Base-by-base conservation (phyloP, 92 coral and sea anemone species). In the Plumapathes pennacea region DNA sequence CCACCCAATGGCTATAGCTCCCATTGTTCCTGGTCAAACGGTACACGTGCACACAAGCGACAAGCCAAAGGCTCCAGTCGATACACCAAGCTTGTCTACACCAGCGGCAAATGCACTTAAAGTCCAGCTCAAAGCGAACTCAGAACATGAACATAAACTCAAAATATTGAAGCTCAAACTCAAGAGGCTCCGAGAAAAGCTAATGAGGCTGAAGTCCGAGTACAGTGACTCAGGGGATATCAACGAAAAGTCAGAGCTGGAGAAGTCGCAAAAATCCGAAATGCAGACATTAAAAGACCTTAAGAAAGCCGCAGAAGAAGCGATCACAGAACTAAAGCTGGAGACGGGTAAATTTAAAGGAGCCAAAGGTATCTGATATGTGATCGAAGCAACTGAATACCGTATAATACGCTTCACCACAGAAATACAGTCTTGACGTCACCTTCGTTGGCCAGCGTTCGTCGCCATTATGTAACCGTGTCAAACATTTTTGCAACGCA, bases 21-120 rank as follows among this genome's bases (percentile, higher is more conserved):
- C 80, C 1, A 41, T 70, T 24, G 73, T 76, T n/a, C 97, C 89
- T 2, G 99, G 99, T 11, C 89, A 94, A 50, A 94, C 99, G 5
- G 86, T 94, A 33, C 92, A 81, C 40, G 99, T 85, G 15, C 99
- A 94, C 50, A 96, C 96, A 8, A 94, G 99, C 54, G 99, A 94
- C 77, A 94, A 89, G 36, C 99, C 99, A 6, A 63, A 65, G 52
- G 55, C 72, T 21, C 72, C 85, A 13, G 65, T 52, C 22, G 52
- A 62, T 14, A 56, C 65, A 11, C 61, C 62, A 14, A 69, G 49
- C 10, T 69, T 78, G 2, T 64, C 58, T n/a, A 33, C 78, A 4
- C 83, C 99, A 0, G 66, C 78, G 33, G 77, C 72, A 23, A 83
- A 74, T 41, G 82, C 97, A 0, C 31, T 82, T 7, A 60, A 81